Conservation (phyloP, 2,888 invertebrate species). For the Xanthorhoe designata region DNA sequence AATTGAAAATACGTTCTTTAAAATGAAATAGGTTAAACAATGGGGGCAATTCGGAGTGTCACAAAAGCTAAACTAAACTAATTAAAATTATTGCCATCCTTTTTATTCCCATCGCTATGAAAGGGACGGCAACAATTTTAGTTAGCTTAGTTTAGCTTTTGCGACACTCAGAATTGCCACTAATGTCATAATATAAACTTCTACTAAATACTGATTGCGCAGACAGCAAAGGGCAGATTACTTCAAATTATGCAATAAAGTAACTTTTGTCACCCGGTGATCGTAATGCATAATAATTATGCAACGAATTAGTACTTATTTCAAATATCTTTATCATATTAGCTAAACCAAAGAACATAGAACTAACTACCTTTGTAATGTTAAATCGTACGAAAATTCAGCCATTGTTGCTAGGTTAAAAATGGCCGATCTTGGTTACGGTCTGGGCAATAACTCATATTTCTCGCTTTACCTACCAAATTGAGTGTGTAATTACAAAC, state of each 20-base stretch:
- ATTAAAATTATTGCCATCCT: no score
- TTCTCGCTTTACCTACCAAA: conserved; percentile 76
- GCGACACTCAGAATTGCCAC: no score
- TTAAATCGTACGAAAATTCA: conserved; percentile 60
- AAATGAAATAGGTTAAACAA: no score
- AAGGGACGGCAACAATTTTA: no score
- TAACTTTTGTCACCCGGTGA: conserved; percentile 11
- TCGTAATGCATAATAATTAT: conserved; percentile 21
- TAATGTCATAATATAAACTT: no score
- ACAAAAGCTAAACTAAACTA: no score
- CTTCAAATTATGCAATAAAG: background rate
- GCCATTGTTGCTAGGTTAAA: conserved; percentile 67
- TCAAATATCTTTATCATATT: conserved; percentile 63
- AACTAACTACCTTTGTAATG: conserved; percentile 65
- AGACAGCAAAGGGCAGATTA: background rate
- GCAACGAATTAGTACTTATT: conserved; percentile 25
- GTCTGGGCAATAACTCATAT: conserved; percentile 77
- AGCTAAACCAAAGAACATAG: conserved; percentile 68
- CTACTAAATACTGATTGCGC: no score
- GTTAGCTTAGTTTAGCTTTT: no score
- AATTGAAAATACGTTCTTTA: no score
- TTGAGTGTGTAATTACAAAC: conserved; percentile 84
- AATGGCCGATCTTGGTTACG: conserved; percentile 77
- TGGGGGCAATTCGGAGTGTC: no score
- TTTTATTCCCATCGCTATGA: no score